Conservation (phyloP, 2,888 invertebrate species). For the Tillus elongatus region DNA sequence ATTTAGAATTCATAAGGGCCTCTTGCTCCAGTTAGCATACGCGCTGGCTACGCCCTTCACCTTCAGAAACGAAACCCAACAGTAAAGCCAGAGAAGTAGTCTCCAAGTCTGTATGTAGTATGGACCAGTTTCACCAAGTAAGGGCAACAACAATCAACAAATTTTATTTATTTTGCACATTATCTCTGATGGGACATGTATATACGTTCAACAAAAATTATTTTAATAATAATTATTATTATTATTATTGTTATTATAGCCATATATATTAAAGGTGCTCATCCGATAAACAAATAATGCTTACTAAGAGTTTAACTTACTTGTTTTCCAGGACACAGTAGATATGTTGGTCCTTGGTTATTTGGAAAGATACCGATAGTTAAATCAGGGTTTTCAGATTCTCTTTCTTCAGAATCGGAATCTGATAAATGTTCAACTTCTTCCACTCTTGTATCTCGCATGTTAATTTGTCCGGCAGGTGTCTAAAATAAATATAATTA, state of each 20-base stretch:
- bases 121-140: too few relatives aligned
- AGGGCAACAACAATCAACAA: too few relatives aligned
- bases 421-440: slow-evolving; percentile 91
- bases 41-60: too few relatives aligned
- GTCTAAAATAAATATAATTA: slow-evolving; percentile 49
- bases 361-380: slow-evolving; percentile 92
- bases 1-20: too few relatives aligned
- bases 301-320: slow-evolving; percentile 18
- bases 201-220: too few relatives aligned
- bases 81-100: too few relatives aligned
- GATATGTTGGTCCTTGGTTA: slow-evolving; percentile 88
- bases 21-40: too few relatives aligned
- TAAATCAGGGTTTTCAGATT: slow-evolving; percentile 65
- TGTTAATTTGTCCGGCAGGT: slow-evolving; percentile 89
- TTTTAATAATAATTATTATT: neutral
- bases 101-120: too few relatives aligned
- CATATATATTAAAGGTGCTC: neutral
- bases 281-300: neutral
- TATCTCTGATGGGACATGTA: too few relatives aligned
- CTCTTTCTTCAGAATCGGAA: slow-evolving; percentile 81
- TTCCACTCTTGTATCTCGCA: slow-evolving; percentile 90
- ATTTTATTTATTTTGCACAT: too few relatives aligned
- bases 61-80: too few relatives aligned
- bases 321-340: slow-evolving; percentile 83
- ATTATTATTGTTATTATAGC: neutral